These are phyloP conservation scores for Furnarius figulus DNA, from an alignment of 2,113 vertebrate species.

Conservation along the genomic window DNA sequence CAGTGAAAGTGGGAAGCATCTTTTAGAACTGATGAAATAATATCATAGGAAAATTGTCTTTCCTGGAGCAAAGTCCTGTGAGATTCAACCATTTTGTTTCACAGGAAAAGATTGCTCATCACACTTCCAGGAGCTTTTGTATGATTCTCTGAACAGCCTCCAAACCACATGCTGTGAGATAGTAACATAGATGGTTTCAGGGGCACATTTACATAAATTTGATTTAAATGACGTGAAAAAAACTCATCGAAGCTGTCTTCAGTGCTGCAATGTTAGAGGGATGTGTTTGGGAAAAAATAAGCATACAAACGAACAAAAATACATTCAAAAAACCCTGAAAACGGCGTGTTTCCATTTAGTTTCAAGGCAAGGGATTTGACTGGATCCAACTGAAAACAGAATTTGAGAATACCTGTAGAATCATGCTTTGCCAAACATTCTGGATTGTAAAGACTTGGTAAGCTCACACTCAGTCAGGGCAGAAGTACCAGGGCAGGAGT, in stretches of 20 bases:
- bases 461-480: background rate
- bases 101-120: background rate
- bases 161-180: background rate
- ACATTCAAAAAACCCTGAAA: accelerated
- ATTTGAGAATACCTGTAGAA: background rate
- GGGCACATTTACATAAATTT: background rate
- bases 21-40: background rate
- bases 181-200: background rate
- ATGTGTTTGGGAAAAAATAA: background rate
- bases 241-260: background rate
- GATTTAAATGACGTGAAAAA: background rate
- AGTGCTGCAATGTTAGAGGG: background rate
- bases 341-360: background rate
- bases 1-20: background rate
- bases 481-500: background rate
- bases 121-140: background rate
- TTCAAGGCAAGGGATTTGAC: background rate
- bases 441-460: background rate
- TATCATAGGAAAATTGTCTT: background rate
- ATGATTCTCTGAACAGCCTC: background rate
- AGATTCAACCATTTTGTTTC: background rate
- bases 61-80: background rate
- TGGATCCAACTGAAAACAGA: background rate
- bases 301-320: background rate
- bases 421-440: background rate